Percentiles rank a stretch among this genome's conserved stretches.
phyloP scores from a whole-genome alignment of 1,140 invertebrate genomes.

The Sycophila sp. region DNA sequence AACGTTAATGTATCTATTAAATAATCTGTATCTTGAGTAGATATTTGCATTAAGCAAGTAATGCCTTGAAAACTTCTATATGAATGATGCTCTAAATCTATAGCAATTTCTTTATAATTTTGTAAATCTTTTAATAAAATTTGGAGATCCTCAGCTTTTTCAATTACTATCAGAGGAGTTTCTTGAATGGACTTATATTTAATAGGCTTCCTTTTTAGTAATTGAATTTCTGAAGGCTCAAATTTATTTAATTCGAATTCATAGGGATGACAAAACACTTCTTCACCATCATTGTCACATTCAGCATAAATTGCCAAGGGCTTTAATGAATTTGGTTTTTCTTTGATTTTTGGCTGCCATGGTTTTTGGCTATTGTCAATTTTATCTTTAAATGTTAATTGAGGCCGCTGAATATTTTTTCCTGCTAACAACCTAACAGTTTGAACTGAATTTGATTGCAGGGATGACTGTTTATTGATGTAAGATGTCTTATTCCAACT shows the following conservation, averaged over 20 bases:
- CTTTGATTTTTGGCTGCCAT: slow-evolving; percentile 84
- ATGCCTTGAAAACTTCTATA: slow-evolving; percentile 86
- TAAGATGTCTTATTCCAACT: slow-evolving; percentile 66
- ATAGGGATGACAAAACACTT: slow-evolving; percentile 81
- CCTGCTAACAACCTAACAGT: slow-evolving; percentile 75
- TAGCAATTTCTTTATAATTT: slow-evolving; percentile 77
- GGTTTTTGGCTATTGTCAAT: slow-evolving; percentile 81
- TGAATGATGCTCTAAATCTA: slow-evolving; percentile 91
- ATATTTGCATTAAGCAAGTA: slow-evolving; percentile 96
- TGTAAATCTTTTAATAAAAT: slow-evolving; percentile 75
- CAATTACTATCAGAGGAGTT: slow-evolving; percentile 76
- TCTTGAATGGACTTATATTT: slow-evolving; percentile 70
- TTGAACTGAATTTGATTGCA: slow-evolving; percentile 30
- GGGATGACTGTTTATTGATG: not conserved
- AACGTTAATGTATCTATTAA: slow-evolving; percentile 89
- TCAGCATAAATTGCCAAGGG: slow-evolving; percentile 80
- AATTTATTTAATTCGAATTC: slow-evolving; percentile 84
- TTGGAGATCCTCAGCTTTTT: slow-evolving; percentile 73
- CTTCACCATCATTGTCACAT: slow-evolving; percentile 71
- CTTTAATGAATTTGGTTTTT: slow-evolving; percentile 90
- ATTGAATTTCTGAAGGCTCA: slow-evolving; percentile 64
- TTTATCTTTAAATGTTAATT: slow-evolving; percentile 85
- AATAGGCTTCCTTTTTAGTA: slow-evolving; percentile 60
- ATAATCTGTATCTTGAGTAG: slow-evolving; percentile 87
- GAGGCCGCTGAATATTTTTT: slow-evolving; percentile 83